Conservation (phyloP, 2,888 invertebrate species). For the Neuroscelio doddi region DNA sequence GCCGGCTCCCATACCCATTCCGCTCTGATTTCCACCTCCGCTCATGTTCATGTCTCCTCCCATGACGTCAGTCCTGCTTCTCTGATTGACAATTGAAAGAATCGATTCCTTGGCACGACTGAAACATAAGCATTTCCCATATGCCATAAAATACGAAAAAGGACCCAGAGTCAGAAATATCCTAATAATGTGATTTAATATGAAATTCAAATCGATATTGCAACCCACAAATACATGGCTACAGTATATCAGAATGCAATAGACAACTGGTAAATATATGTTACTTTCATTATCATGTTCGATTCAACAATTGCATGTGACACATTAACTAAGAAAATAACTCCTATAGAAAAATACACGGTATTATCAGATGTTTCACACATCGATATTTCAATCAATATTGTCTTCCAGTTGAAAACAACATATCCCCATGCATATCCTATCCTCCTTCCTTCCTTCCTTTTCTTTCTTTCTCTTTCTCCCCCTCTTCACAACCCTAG, state of each 20-base stretch:
- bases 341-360: slow-evolving; percentile 33
- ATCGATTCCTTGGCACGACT: slow-evolving; percentile 87
- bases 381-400: slow-evolving; percentile 20
- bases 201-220: slow-evolving; percentile 42
- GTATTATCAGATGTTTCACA: slow-evolving; percentile 48
- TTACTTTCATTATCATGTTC: too few species aligned
- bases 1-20: slow-evolving; percentile 69
- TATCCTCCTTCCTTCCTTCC: slow-evolving; percentile 66
- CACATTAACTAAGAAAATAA: slow-evolving; percentile 23
- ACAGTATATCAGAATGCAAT: slow-evolving; percentile 56
- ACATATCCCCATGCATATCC: slow-evolving; percentile 69
- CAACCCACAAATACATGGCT: slow-evolving; percentile 49
- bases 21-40: slow-evolving; percentile 60
- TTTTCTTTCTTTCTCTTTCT: slow-evolving; percentile 51
- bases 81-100: slow-evolving; percentile 78
- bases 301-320: slow-evolving; percentile 18
- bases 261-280: slow-evolving; percentile 54
- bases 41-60: slow-evolving; percentile 69
- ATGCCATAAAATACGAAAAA: slow-evolving; percentile 29
- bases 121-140: slow-evolving; percentile 61
- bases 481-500: slow-evolving; percentile 63
- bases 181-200: slow-evolving; percentile 29
- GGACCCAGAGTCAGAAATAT: slow-evolving; percentile 13
- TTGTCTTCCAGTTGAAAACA: slow-evolving; percentile 65
- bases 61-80: slow-evolving; percentile 74